Evolutionary conservation across 2,888 invertebrate genomes (phyloP).

Genomic region (Priocnemis perturbator): DNA sequence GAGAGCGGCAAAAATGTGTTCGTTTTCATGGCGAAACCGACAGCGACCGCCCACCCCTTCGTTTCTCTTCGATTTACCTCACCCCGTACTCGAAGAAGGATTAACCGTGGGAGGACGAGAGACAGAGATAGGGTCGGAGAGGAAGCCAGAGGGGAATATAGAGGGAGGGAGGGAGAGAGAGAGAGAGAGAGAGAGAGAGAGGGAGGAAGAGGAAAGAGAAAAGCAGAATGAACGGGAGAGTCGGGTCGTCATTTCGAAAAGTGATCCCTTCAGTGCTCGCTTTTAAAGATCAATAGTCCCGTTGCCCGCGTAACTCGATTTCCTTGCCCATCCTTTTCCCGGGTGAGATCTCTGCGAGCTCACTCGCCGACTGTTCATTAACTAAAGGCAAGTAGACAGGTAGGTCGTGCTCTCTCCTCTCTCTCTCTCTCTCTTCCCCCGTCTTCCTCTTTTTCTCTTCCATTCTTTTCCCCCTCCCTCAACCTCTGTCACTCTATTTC

Average conservation of each 20-base stretch:
- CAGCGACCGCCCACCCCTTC: no score
- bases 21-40: no score
- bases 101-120: no score
- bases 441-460: not conserved
- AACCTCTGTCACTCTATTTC: not conserved
- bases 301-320: constrained; percentile 3
- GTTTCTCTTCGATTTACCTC: no score
- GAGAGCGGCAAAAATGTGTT: no score
- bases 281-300: constrained; percentile 5
- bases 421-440: no score
- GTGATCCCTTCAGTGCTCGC: no score
- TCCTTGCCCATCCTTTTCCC: not conserved
- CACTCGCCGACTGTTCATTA: no score
- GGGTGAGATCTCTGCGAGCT: no score
- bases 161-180: not conserved
- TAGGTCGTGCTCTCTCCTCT: not conserved
- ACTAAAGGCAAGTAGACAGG: no score
- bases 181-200: not conserved
- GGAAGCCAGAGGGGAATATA: not conserved
- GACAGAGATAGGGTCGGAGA: not conserved
- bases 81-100: no score
- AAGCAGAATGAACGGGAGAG: not conserved
- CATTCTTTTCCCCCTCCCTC: not conserved
- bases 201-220: not conserved
- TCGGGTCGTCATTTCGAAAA: not conserved